These are phyloP conservation scores for Bucorvus abyssinicus DNA, from an alignment of 2,797 vertebrate species.

Conservation along the genomic window DNA sequence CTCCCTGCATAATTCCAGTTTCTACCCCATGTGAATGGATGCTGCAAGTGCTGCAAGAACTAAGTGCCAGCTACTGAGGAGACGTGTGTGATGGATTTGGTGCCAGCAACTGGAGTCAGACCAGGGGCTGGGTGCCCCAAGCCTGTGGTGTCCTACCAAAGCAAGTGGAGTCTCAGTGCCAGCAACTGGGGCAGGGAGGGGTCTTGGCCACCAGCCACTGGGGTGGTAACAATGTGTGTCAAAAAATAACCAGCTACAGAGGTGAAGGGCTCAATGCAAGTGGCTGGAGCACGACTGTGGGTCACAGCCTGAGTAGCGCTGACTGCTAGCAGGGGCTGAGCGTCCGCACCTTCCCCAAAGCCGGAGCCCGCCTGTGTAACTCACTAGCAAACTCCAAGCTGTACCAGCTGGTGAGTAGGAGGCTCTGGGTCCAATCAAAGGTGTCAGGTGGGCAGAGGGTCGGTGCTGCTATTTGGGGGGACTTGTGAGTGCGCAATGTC, in stretches of 20 bases:
- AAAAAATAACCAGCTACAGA: neutral
- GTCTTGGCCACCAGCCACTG: neutral
- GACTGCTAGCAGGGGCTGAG: neutral
- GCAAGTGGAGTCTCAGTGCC: neutral
- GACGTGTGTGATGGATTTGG: neutral
- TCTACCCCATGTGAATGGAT: rapidly evolving
- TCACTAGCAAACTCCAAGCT: neutral
- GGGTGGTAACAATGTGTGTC: neutral
- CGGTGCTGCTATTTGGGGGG: neutral
- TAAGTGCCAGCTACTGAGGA: neutral
- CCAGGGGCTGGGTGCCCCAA: neutral
- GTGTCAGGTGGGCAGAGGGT: neutral
- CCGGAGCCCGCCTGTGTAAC: rapidly evolving
- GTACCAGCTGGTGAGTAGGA: neutral
- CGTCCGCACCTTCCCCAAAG: neutral
- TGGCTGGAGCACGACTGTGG: neutral
- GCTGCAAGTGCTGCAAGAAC: neutral
- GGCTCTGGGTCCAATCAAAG: neutral
- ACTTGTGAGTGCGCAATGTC: neutral
- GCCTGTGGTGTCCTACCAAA: neutral
- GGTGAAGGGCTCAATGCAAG: neutral
- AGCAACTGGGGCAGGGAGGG: neutral
- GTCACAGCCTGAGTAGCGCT: neutral
- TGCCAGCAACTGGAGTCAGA: neutral
- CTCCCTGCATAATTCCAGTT: neutral